Evolutionary conservation across 37 sponge, comb jelly and placozoan species (phyloP), one percentile per base, ranked within the genome.

Genomic region (Geodia barretti): DNA sequence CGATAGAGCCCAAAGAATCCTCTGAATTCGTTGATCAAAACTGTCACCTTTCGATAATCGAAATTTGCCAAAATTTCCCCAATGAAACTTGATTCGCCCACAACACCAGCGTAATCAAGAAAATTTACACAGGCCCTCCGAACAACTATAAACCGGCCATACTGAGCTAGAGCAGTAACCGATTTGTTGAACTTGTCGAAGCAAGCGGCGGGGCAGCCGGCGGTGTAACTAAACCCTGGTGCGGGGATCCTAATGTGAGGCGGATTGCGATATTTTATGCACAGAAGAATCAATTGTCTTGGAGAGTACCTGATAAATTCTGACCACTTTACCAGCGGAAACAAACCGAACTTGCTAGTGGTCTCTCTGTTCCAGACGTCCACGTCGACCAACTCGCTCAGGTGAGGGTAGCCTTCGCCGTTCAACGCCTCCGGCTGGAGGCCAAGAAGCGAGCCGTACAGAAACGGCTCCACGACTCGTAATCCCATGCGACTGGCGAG

Each of bases 1-100:
- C 83, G 74, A 64, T 74, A 83, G 1, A 83, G 36, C 26, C 83
- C 83, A 74, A 74, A 83, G 58, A 83, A 83, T 1, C 83, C 83
- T 74, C 83, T 39, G 32, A 83, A 83, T 65, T 83, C 75, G 63
- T 83, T 83, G n/a, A 74, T 19, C 17, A 84, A 9, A 29, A 84
- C 39, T 8, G 84, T 84, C 39, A 76, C 77, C 1, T 76, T 32
- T 17, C 38, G 21, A 19, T 59, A 68, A 2, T 74, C 40, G 59
- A 54, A 54, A 20, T 76, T 76, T 26, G 62, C 77, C 7, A 76
- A 33, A 14, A 76, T 8, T 39, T 76, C 68, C 28, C 76, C 70
- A 37, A 58, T 67, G 61, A 84, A 76, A 4, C 40, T 30, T 0
- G 35, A 41, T 1, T 3, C 31, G 1, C 23, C 31, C 0, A 84